Base-by-base conservation (phyloP, 2,888 invertebrate species). In the Drosophila longiperda region DNA sequence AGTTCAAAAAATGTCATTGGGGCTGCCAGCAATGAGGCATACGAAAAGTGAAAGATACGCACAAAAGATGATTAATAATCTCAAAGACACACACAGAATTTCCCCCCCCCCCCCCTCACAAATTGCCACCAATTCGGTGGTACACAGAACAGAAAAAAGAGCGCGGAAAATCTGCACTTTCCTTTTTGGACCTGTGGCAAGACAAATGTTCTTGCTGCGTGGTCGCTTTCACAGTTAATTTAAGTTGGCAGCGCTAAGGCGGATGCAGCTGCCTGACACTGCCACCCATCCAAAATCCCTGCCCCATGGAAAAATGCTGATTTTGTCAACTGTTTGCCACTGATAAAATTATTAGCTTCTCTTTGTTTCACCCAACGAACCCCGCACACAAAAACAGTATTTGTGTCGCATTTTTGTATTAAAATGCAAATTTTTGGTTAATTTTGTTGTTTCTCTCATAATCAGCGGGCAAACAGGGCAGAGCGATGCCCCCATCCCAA, bases 51-150 rank as follows among this genome's bases (percentile, higher is more conserved):
- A 81, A 89, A 84, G 80, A 88, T 82, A 88, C 87, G 89, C 86
- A 81, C 84, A 85, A 90, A 89, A 91, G 84, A 92, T 91, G 91
- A 91, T 91, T 91, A 91, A 91, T 92, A 92, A 91, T 87, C 87
- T 83, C 62, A 66, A 67, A 62, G 77, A 69, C 71, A 70, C 72
- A 78, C 63, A 55, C 72, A 52, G 66, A 68, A 59, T 42, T 32
- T 66, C 6, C 7, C 8, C 15, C 4, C 15, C n/a, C n/a, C n/a
- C n/a, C n/a, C n/a, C n/a, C n/a, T n/a, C n/a, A n/a, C n/a, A n/a
- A n/a, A 45, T 8, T 34, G 12, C 40, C 32, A 32, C 12, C 8
- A 34, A 12, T 9, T 23, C 9, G 20, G 38, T 23, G 33, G 48
- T 20, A 36, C 26, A 60, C 23, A 45, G 29, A 34, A 34, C 29